These are phyloP conservation scores for Hyppa rectilinea DNA, from an alignment of 2,888 invertebrate species.

Conservation along the genomic window DNA sequence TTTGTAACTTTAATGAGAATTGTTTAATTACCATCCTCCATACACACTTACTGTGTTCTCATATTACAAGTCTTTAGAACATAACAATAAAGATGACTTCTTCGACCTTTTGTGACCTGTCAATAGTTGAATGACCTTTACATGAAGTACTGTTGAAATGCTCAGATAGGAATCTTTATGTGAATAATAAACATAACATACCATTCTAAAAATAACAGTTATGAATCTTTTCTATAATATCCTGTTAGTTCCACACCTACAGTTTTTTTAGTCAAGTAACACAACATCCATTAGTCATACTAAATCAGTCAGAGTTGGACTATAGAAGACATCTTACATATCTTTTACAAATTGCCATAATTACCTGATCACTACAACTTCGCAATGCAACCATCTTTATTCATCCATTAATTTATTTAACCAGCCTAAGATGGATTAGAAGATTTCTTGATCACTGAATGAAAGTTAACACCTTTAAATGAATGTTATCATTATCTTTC, in stretches of 20 bases:
- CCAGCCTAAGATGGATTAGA: too few species aligned
- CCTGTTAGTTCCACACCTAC: constrained; percentile 1
- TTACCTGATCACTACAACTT: neutral
- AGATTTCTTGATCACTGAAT: neutral
- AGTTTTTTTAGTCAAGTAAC: neutral
- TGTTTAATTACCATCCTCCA: neutral
- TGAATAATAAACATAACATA: constrained; percentile 6
- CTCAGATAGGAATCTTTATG: neutral
- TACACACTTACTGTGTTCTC: neutral
- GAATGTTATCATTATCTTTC: neutral
- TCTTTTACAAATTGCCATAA: neutral
- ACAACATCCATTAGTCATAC: constrained; percentile 4
- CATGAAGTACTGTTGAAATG: neutral
- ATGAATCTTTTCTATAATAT: neutral
- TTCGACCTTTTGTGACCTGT: constrained; percentile 35
- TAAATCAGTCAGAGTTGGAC: neutral
- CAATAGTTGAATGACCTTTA: constrained; percentile 22
- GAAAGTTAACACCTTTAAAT: neutral
- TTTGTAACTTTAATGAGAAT: neutral
- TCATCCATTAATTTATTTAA: constrained; percentile 1
- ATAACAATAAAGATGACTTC: neutral
- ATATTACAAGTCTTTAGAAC: too few species aligned
- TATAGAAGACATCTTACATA: neutral
- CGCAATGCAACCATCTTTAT: neutral
- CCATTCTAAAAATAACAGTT: neutral